Evolutionary conservation across 1,140 invertebrate species (phyloP), one percentile per base, ranked within the genome.

Genomic region (Pissodes strobi): DNA sequence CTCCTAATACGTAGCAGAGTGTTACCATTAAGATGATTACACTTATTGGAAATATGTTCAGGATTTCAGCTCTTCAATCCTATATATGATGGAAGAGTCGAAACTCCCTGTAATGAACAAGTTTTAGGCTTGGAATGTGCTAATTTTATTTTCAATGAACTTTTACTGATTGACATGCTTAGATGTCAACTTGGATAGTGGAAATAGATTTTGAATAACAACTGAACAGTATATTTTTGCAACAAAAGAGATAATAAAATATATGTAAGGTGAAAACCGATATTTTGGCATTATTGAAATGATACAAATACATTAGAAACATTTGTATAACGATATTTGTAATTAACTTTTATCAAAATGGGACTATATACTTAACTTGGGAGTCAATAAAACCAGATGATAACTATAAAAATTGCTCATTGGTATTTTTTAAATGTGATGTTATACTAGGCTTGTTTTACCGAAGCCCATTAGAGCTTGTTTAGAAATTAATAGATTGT

Each of bases 401-500:
- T 48, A 21, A 22, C 9, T 22, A 2, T 48, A 21, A 43, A 60
- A 49, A 55, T 62, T 62, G 60, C 60, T 62, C 60, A 62, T 62
- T 59, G 34, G 49, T 62, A 62, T 39, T 62, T 53, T 59, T 55
- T 62, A 41, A 53, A 62, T 62, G 49, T 62, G 60, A 62, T 62
- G 48, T 61, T 43, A 55, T 41, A 23, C 51, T 53, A 62, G 48
- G 48, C 25, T 62, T 62, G 49, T 38, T 41, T 62, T 52, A 46
- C 45, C 9, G 51, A 51, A 49, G 38, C 17, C 37, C 56, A 23
- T 12, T 48, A 23, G 30, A 19, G 12, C 13, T 15, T 17, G 8
- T 46, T 12, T 10, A 18, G 1, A 12, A 41, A 6, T 41, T 41
- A 13, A 41, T 15, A 15, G 17, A 15, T 41, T 6, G 10, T 41